phyloP scores from a whole-genome alignment of 1,140 invertebrate species.

The Camponotus floridanus region DNA sequence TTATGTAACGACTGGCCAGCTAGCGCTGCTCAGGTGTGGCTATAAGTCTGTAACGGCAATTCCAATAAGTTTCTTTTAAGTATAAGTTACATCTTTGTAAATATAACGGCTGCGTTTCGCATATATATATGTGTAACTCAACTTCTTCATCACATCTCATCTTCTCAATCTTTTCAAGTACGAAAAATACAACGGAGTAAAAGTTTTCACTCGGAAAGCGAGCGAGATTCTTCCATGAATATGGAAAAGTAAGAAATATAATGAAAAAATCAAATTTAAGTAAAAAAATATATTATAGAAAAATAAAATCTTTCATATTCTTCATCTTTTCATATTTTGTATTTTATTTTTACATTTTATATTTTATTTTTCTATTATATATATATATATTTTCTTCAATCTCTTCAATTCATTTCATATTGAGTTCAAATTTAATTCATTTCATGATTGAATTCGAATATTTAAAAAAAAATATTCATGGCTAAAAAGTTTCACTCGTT shows the following conservation, averaged over 20 bases:
- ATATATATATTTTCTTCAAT: too few relatives aligned
- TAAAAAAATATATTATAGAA: not conserved
- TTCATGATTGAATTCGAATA: constrained; percentile 15
- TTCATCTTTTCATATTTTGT: not conserved
- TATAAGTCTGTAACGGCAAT: constrained; percentile 79
- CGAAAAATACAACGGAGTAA: not conserved
- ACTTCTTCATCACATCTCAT: not conserved
- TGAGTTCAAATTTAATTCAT: too few relatives aligned
- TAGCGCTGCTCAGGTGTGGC: constrained; percentile 56
- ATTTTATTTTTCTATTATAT: too few relatives aligned
- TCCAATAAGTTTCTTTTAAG: constrained; percentile 79
- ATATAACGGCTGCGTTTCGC: not conserved
- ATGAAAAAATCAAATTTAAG: not conserved
- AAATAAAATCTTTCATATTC: not conserved
- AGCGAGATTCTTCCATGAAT: not conserved
- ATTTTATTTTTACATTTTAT: too few relatives aligned
- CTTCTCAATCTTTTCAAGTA: not conserved
- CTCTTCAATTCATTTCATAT: constrained; percentile 11
- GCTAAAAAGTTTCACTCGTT: constrained; percentile 50
- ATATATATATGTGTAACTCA: not conserved
- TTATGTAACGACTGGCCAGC: constrained; percentile 79
- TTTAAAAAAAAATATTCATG: too few relatives aligned
- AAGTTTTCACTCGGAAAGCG: not conserved
- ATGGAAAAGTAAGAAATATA: not conserved
- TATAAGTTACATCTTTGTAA: constrained; percentile 66